Evolutionary conservation across 2,888 invertebrate genomes (phyloP), one percentile per base, ranked within the genome.

Genomic region (Rhingia rostrata): DNA sequence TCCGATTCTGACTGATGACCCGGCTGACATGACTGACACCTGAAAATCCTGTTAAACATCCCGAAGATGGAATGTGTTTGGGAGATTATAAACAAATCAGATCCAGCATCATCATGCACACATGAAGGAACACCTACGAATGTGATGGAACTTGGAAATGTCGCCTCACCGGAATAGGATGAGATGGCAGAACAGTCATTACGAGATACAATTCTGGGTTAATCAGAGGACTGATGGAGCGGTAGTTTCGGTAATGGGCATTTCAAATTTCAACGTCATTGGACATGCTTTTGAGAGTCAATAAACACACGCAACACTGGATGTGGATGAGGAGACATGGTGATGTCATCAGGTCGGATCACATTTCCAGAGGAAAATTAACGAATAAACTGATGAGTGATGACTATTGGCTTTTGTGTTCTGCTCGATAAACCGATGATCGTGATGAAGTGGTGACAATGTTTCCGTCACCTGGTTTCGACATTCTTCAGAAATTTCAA

Each of bases 21-120:
- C 10, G 58, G 41, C 49, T 39, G 41, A 43, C n/a, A 30, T 32
- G 30, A 43, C 58, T 58, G 72, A 61, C 73, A 73, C 73, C 63
- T 73, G 73, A n/a, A 49, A 54, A 63, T 63, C 37, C 45, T 73
- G 72, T 72, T 61, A 33, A 61, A 43, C 58, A 70, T 70, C 49
- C 60, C 60, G 41, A 41, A 22, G 49, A 47, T 37, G 39, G 30
- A 12, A 53, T 73, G 72, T 37, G 22, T 22, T 1, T 2, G 35
- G 30, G 10, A 54, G 73, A 73, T 54, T 54, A 54, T 63, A 73
- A 61, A 73, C 73, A 63, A 73, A 73, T 63, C 61, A 2, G 22
- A 54, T 73, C 60, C 32, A 10, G 9, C 22, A 56, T 6, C 37
- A 56, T 14, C 9, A 47, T 47, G 47, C 22, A 49, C 49, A 47